A percentile compares a stretch with the other conserved stretches of the same genome.
Conservation (phyloP, 1,140 invertebrate genomes). For the Stegodyphus dumicola region DNA sequence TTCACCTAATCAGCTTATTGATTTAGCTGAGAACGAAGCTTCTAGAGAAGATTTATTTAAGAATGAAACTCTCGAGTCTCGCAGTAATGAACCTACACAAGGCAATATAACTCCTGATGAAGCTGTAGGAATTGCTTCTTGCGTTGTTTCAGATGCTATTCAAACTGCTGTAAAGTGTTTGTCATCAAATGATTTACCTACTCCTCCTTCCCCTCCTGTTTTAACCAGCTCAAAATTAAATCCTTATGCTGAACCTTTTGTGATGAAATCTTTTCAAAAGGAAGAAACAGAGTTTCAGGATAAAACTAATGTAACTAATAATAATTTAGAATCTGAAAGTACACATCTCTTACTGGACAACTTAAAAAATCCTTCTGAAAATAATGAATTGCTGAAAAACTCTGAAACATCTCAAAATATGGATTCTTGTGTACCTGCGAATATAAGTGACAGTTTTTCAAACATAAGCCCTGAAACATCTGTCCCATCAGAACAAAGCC, state of each 20-base stretch:
- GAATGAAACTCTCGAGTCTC: background rate
- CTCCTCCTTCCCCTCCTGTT: background rate
- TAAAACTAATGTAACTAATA: too few relatives aligned
- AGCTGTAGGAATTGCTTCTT: conserved; percentile 44
- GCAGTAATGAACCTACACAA: background rate
- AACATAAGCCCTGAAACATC: too few relatives aligned
- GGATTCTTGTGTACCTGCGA: too few relatives aligned
- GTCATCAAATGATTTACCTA: background rate
- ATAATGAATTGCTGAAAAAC: too few relatives aligned
- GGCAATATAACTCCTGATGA: background rate
- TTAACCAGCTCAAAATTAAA: conserved; percentile 13
- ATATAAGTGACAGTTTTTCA: too few relatives aligned
- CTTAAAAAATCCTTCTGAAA: too few relatives aligned
- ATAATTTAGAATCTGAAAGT: too few relatives aligned
- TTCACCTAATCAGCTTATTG: background rate
- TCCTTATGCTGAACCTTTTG: conserved; percentile 53
- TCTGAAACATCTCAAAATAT: too few relatives aligned
- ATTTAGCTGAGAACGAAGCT: background rate
- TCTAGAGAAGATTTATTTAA: background rate
- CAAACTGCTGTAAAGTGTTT: conserved; percentile 40
- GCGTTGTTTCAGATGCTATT: conserved; percentile 43
- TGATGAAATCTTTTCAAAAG: conserved; percentile 38
- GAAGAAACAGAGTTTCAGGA: background rate
- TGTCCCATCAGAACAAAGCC: too few relatives aligned
- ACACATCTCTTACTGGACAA: too few relatives aligned